Evolutionary conservation across 2,797 vertebrate species (phyloP), one percentile per base, ranked within the genome.

Genomic region (Pangasius sanitwongsei): DNA sequence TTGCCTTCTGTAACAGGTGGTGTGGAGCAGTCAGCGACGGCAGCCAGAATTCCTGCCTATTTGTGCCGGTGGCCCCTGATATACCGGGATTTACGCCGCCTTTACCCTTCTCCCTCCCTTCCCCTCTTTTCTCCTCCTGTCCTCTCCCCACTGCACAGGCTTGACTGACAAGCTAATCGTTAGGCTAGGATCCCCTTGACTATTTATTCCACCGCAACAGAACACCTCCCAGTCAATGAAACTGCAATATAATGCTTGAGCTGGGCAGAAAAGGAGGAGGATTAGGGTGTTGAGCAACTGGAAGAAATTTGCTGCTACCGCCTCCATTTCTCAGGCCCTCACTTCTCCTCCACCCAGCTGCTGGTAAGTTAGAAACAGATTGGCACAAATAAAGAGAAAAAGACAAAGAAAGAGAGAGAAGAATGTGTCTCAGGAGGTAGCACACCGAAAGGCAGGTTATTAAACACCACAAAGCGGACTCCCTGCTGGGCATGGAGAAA

Each of bases 131-230:
- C 63, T 34, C 28, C 34, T 59, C 37, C 74, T 81, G 69, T 84
- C 77, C 97, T 97, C 94, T 95, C 95, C 93, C 94, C 94, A 95
- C 94, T 94, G 92, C 94, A 94, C 95, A 96, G 97, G 96, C 97
- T 97, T 98, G 98, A 99, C 96, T 99, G 97, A 99, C 98, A 98
- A 98, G 98, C 97, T 98, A 99, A 99, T 99, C 96, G 97, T 96
- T 95, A 96, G 95, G 96, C 97, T 96, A 96, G 97, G 97, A 98
- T 98, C 97, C 95, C 93, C 97, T 96, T 95, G 95, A 97, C 97
- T 97, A 98, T 98, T 98, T 98, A 98, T 98, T 98, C 97, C 96
- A 95, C 96, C 95, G 97, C 97, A 98, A 99, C 97, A 97, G 97
- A 97, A 98, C 97, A 98, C 97, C 97, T 96, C 96, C 97, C 97